These are phyloP conservation scores for Chelon auratus DNA, from an alignment of 2,797 vertebrate species.

Conservation along the genomic window DNA sequence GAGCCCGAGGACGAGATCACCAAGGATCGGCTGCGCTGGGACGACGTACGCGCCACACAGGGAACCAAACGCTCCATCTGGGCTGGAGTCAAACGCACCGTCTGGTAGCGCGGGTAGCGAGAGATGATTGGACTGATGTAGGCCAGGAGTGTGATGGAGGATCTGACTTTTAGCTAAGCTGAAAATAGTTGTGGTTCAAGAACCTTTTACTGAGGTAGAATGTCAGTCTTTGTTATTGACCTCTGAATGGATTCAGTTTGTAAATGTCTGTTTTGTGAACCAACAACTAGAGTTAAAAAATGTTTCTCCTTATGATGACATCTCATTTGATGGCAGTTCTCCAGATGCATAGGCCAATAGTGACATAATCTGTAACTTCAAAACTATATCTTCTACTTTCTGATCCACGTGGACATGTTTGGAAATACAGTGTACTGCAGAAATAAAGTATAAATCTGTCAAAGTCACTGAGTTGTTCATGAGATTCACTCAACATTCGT, in stretches of 20 bases:
- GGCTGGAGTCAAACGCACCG: slow-evolving; percentile 85
- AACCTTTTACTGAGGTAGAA: background rate
- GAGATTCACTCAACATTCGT: background rate
- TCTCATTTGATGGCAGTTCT: background rate
- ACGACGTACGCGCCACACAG: slow-evolving; percentile 87
- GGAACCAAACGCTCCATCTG: slow-evolving; percentile 88
- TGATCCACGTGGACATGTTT: slow-evolving; percentile 2
- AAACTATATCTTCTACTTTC: background rate
- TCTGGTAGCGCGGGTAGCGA: slow-evolving; percentile 78
- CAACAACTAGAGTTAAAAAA: background rate
- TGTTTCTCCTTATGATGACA: slow-evolving; percentile 8
- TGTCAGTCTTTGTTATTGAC: background rate
- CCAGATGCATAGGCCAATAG: background rate
- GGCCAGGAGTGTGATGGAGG: background rate
- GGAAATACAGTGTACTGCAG: background rate
- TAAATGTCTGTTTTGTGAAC: background rate
- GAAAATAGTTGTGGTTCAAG: background rate
- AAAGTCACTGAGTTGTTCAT: background rate
- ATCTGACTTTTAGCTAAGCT: background rate
- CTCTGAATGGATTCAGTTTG: background rate
- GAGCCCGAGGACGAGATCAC: slow-evolving; percentile 87
- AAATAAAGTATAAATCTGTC: slow-evolving; percentile 52
- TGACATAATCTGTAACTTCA: background rate
- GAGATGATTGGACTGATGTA: slow-evolving; percentile 6
- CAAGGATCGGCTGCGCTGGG: slow-evolving; percentile 87